phyloP scores from a whole-genome alignment of 2,888 invertebrate genomes.

The Lydus trimaculatus region DNA sequence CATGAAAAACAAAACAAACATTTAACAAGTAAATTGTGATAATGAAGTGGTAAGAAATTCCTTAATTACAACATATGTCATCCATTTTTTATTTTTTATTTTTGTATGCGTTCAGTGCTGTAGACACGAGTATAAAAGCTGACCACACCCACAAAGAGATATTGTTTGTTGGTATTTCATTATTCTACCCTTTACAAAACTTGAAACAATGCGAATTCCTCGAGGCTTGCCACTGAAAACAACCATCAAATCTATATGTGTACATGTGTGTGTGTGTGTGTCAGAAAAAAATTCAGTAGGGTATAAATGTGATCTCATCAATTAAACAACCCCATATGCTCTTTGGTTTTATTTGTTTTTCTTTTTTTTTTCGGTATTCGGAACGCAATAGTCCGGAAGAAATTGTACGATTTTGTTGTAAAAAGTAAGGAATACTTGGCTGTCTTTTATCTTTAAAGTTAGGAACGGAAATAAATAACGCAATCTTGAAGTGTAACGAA shows the following conservation, averaged over 20 bases:
- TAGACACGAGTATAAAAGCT: background rate
- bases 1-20: background rate
- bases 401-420: background rate
- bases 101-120: background rate
- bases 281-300: background rate
- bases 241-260: background rate
- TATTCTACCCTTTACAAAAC: background rate
- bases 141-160: slow-evolving; percentile 4
- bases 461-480: background rate
- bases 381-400: too few relatives aligned
- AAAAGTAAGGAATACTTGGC: background rate
- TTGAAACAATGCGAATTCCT: slow-evolving; percentile 13
- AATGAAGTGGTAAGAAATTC: background rate
- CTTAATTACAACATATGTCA: background rate
- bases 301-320: slow-evolving; percentile 3
- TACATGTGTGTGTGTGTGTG: background rate
- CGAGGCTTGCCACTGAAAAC: background rate
- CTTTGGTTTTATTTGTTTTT: too few relatives aligned
- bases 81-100: too few relatives aligned
- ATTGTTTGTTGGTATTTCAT: background rate
- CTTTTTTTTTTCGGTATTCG: too few relatives aligned
- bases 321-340: slow-evolving; percentile 10
- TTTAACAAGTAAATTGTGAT: background rate
- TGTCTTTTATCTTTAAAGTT: background rate
- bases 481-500: background rate